Evolutionary conservation across 2,113 vertebrate genomes (phyloP).

Genomic region (Pyrgilauda ruficollis): DNA sequence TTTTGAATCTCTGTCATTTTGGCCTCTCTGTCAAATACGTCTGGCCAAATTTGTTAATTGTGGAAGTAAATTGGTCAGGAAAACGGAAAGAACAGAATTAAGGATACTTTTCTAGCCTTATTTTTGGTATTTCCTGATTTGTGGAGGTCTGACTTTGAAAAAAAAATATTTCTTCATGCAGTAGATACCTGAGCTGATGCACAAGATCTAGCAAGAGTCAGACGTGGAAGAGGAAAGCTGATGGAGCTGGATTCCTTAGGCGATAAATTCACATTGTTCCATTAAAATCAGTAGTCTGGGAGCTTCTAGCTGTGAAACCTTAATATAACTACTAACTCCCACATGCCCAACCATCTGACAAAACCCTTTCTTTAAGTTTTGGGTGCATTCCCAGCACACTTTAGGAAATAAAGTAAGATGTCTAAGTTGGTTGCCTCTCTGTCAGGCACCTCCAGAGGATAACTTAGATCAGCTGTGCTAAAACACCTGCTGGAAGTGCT

Average conservation of each 20-base stretch:
- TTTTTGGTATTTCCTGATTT: background rate
- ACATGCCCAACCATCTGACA: background rate
- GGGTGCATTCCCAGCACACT: background rate
- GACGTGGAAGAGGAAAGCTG: background rate
- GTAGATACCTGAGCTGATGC: background rate
- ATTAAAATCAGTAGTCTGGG: slow-evolving; percentile 5
- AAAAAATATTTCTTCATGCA: background rate
- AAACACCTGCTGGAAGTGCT: background rate
- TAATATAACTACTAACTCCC: background rate
- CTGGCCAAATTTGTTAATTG: background rate
- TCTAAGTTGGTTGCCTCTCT: background rate
- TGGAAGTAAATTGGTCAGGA: background rate
- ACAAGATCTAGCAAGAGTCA: background rate
- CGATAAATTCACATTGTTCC: background rate
- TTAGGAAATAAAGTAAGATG: background rate
- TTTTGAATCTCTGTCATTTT: background rate
- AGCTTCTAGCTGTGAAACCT: background rate
- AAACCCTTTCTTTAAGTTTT: background rate
- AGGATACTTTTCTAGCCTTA: background rate
- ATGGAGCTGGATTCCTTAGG: background rate
- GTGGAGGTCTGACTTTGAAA: background rate
- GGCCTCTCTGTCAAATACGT: background rate
- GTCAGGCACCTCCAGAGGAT: background rate
- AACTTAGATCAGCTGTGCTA: background rate
- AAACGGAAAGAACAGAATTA: background rate